Percentiles rank a stretch among this genome's conserved stretches.
Conservation (phyloP, 2,113 vertebrate species). For the Macaca fascicularis region DNA sequence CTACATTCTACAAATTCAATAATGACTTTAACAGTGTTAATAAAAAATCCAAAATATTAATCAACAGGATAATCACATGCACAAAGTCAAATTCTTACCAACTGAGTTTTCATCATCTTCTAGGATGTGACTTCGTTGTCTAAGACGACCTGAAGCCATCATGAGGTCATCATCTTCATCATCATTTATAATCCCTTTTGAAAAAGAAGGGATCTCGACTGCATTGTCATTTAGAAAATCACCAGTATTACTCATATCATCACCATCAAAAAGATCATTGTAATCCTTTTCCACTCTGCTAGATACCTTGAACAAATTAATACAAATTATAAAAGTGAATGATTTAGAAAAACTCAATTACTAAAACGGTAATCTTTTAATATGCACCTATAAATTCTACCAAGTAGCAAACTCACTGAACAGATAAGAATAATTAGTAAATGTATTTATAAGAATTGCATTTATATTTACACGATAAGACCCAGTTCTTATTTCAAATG, state of each 20-base stretch:
- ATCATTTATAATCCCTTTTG: conserved; percentile 78
- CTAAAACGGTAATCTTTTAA: conserved; percentile 16
- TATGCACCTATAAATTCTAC: neutral
- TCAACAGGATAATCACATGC: neutral
- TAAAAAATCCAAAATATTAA: conserved; percentile 50
- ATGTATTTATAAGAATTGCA: neutral
- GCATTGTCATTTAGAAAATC: conserved; percentile 86
- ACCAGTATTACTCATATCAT: conserved; percentile 83
- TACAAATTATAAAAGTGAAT: conserved; percentile 5
- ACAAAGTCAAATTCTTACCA: conserved; percentile 84
- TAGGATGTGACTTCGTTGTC: conserved; percentile 85
- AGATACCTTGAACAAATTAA: conserved; percentile 74
- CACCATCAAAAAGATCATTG: conserved; percentile 92
- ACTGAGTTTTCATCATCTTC: conserved; percentile 94
- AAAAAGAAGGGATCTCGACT: conserved; percentile 83
- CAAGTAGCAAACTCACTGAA: neutral
- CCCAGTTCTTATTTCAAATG: neutral
- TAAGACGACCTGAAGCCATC: conserved; percentile 82
- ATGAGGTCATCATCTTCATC: conserved; percentile 84
- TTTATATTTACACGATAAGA: neutral
- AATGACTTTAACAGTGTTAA: neutral
- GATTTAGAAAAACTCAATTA: conserved; percentile 4
- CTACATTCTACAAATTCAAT: neutral
- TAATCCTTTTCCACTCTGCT: conserved; percentile 83
- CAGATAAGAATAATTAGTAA: conserved; percentile 12